Conservation (phyloP, 1,140 invertebrate species). For the Battus philenor region DNA sequence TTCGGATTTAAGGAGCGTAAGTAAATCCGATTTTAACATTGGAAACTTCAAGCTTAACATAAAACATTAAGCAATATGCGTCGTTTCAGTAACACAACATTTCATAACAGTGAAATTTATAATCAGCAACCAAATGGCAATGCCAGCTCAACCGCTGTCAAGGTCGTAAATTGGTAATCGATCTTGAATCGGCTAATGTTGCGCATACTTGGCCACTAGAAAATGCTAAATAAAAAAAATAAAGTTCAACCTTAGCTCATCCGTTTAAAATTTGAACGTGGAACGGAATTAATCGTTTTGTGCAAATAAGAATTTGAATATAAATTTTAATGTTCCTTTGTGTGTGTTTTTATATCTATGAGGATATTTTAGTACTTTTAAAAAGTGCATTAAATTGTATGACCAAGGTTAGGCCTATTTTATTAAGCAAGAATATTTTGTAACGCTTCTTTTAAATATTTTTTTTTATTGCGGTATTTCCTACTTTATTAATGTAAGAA, state of each 20-base stretch:
- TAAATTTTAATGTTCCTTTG: conserved; percentile 13
- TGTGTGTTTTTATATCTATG: conserved; percentile 1
- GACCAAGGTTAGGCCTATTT: no score
- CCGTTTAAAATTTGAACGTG: conserved; percentile 1
- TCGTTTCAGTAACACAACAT: conserved; percentile 45
- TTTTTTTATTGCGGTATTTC: no score
- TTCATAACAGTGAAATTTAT: conserved; percentile 62
- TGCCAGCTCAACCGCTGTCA: conserved; percentile 36
- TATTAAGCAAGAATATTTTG: no score
- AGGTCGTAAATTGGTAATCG: conserved; percentile 30
- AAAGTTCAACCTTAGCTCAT: no score
- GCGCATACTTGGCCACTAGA: conserved; percentile 6
- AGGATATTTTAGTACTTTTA: no score
- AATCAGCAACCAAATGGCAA: conserved; percentile 43
- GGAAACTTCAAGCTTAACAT: conserved; percentile 11
- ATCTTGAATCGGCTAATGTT: conserved; percentile 18
- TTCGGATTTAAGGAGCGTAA: no score
- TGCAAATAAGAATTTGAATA: not conserved
- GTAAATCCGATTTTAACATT: not conserved
- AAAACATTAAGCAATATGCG: conserved; percentile 35
- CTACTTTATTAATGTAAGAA: no score
- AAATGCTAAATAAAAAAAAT: not conserved
- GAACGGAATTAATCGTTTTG: not conserved
- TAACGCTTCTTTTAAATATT: no score
- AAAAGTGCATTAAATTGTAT: no score